phyloP scores from a whole-genome alignment of 2,113 vertebrate species.

The Pachyramphus minor region DNA sequence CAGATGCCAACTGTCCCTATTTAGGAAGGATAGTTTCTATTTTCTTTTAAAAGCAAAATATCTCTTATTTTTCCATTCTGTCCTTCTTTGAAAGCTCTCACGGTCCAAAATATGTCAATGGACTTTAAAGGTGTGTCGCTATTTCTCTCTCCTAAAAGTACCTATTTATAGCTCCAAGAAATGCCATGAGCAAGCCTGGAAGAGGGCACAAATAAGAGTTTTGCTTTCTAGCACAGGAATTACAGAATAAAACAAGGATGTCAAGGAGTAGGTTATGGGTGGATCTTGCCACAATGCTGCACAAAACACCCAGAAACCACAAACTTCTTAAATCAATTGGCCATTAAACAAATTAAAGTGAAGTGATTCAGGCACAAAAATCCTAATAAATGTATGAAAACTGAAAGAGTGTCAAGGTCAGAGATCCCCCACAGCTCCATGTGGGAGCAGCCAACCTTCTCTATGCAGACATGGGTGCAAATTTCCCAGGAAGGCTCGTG shows the following conservation, averaged over 20 bases:
- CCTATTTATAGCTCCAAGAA: neutral
- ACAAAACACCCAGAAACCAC: neutral
- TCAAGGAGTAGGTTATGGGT: neutral
- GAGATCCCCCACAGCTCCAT: neutral
- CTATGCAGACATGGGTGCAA: neutral
- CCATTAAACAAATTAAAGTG: neutral
- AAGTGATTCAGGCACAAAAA: neutral
- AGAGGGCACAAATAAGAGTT: neutral
- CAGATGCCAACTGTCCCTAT: slow-evolving; percentile 36
- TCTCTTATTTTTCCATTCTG: slow-evolving; percentile 44
- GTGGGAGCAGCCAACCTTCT: neutral
- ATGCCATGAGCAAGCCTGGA: neutral
- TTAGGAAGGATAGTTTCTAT: slow-evolving; percentile 28
- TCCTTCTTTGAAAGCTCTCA: slow-evolving; percentile 53
- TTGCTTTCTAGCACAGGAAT: neutral
- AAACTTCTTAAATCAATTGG: neutral
- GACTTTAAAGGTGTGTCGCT: slow-evolving; percentile 51
- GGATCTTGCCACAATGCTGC: neutral
- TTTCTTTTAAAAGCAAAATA: neutral
- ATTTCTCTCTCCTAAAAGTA: neutral
- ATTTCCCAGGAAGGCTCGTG: neutral
- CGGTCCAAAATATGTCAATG: slow-evolving; percentile 38
- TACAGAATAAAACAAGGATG: neutral
- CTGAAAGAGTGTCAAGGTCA: neutral
- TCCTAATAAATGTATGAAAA: neutral